A percentile compares a stretch with the other conserved stretches of the same genome.
These are phyloP conservation scores for Mactra quadrangularis DNA, from an alignment of 1,140 invertebrate genomes.

Conservation along the genomic window DNA sequence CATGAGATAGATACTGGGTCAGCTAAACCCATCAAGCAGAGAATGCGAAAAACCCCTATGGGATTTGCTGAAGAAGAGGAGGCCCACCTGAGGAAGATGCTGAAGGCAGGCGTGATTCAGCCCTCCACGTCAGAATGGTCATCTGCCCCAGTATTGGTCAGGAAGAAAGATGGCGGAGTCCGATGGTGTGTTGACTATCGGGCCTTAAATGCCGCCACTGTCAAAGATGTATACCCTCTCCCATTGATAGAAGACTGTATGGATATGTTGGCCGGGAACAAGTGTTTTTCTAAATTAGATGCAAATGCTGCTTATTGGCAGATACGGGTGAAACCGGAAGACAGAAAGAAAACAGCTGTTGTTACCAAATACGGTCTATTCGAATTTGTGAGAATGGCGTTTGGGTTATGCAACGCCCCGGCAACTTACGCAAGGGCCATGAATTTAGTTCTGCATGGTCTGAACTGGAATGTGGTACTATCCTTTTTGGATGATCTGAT, in stretches of 20 bases:
- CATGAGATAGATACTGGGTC: slow-evolving; percentile 24
- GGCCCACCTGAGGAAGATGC: not conserved
- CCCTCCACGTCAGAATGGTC: slow-evolving; percentile 10
- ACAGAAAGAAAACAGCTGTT: slow-evolving; percentile 57
- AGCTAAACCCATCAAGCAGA: slow-evolving; percentile 25
- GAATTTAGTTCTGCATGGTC: not conserved
- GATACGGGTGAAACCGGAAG: slow-evolving; percentile 19
- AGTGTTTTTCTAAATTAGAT: slow-evolving; percentile 15
- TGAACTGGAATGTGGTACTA: slow-evolving; percentile 8
- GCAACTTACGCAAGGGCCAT: slow-evolving; percentile 2
- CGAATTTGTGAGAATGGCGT: slow-evolving; percentile 54
- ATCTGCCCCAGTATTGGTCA: slow-evolving; percentile 16
- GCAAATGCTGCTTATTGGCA: slow-evolving; percentile 50
- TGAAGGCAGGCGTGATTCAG: slow-evolving; percentile 13
- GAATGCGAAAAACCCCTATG: slow-evolving; percentile 33
- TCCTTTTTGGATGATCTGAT: slow-evolving; percentile 3
- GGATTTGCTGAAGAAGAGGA: slow-evolving; percentile 28
- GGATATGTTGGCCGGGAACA: slow-evolving; percentile 40
- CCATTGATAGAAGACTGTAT: slow-evolving; percentile 53
- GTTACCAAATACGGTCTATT: slow-evolving; percentile 57
- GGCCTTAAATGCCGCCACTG: slow-evolving; percentile 35
- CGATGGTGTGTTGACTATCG: slow-evolving; percentile 56
- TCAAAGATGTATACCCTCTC: slow-evolving; percentile 43
- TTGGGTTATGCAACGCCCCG: slow-evolving; percentile 56
- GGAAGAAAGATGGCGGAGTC: slow-evolving; percentile 36